Evolutionary conservation across 1,140 invertebrate species (phyloP).

Genomic region (Cyrtorhinus lividipennis): DNA sequence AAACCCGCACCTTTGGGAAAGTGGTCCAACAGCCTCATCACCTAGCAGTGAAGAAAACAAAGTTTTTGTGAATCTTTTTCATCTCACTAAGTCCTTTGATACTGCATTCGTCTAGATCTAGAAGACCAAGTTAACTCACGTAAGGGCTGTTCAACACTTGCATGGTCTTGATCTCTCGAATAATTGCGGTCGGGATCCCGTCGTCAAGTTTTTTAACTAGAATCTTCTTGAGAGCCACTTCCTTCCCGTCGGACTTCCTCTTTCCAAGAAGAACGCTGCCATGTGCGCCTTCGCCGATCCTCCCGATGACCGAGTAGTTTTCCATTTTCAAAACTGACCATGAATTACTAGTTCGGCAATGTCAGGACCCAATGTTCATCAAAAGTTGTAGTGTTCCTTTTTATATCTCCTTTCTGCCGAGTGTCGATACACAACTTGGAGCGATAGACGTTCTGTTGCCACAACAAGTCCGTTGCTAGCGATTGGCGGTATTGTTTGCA

Average conservation of each 20-base stretch:
- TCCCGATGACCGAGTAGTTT: slow-evolving; percentile 63
- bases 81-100: too few relatives aligned
- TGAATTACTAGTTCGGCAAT: too few relatives aligned
- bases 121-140: too few relatives aligned
- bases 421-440: too few relatives aligned
- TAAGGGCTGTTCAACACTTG: slow-evolving; percentile 77
- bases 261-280: slow-evolving; percentile 78
- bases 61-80: too few relatives aligned
- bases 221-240: slow-evolving; percentile 81
- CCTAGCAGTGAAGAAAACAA: slow-evolving; percentile 42
- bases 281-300: slow-evolving; percentile 93
- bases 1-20: slow-evolving; percentile 78
- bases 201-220: slow-evolving; percentile 62
- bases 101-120: too few relatives aligned
- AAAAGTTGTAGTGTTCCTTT: too few relatives aligned
- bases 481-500: too few relatives aligned
- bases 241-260: slow-evolving; percentile 46
- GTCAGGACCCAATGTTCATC: too few relatives aligned
- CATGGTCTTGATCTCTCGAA: slow-evolving; percentile 87
- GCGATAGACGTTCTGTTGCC: too few relatives aligned
- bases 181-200: slow-evolving; percentile 65
- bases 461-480: too few relatives aligned
- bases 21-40: slow-evolving; percentile 77
- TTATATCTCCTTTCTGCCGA: too few relatives aligned
- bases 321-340: slow-evolving; percentile 40